A percentile compares a stretch with the other conserved stretches of the same genome.
Conservation (phyloP, 2,797 vertebrate species). For the Sphaeramia orbicularis region DNA sequence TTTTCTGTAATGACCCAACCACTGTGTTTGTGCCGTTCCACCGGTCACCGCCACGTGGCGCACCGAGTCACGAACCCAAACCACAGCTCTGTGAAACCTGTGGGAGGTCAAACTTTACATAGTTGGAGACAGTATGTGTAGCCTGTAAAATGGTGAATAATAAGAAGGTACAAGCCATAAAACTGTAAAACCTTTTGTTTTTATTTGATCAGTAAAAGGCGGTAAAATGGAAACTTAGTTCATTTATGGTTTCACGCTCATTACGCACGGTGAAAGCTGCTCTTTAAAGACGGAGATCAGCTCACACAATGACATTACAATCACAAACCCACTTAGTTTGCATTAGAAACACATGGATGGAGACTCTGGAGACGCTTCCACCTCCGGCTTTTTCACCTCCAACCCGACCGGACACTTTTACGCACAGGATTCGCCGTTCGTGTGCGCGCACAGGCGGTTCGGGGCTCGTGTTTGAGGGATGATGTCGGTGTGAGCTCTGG, state of each 20-base stretch:
- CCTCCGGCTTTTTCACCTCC: no score
- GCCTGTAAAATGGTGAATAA: not conserved
- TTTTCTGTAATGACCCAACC: not conserved
- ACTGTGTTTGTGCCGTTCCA: slow-evolving; percentile 31
- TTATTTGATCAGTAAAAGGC: not conserved
- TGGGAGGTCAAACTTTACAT: no score
- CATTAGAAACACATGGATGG: not conserved
- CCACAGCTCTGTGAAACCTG: not conserved
- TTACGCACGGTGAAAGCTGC: not conserved
- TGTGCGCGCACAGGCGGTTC: no score
- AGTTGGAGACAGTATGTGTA: not conserved
- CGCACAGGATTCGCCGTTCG: no score
- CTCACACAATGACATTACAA: not conserved
- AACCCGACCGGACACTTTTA: no score
- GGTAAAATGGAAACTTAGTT: slow-evolving; percentile 4
- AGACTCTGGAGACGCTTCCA: no score
- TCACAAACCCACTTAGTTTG: not conserved
- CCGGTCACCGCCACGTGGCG: slow-evolving; percentile 70
- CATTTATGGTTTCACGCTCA: not conserved
- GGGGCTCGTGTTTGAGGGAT: slow-evolving; percentile 7
- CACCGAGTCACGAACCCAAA: slow-evolving; percentile 39
- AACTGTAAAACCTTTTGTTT: slow-evolving; percentile 5
- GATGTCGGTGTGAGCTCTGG: slow-evolving; percentile 26
- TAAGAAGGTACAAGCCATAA: not conserved
- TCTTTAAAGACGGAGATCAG: not conserved